Conservation (phyloP, 2,888 invertebrate genomes). For the Drosophila monieri region DNA sequence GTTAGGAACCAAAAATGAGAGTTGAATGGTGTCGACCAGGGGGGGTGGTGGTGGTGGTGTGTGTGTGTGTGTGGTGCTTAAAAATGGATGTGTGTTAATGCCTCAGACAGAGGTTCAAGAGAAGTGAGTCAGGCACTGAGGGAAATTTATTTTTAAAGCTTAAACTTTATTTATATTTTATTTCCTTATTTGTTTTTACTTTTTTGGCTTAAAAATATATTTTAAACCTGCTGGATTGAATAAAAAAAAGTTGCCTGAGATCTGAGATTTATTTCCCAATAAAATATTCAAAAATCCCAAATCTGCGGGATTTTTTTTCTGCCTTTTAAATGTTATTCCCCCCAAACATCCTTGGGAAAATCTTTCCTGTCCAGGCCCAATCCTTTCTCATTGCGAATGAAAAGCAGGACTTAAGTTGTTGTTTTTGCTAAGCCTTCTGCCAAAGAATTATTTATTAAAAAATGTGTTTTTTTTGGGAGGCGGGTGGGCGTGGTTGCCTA, state of each 20-base stretch:
- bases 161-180: too few species aligned
- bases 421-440: constrained; percentile 7
- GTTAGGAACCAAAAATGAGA: constrained; percentile 61
- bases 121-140: background rate
- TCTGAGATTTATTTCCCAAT: too few species aligned
- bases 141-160: background rate
- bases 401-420: constrained; percentile 11
- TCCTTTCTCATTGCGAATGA: constrained; percentile 7
- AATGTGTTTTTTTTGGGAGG: background rate
- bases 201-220: too few species aligned
- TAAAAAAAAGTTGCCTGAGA: too few species aligned
- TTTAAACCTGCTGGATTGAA: too few species aligned
- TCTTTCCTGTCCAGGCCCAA: constrained; percentile 1
- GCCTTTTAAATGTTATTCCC: too few species aligned
- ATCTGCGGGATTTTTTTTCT: background rate
- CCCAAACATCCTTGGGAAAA: background rate
- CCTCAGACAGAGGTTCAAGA: background rate
- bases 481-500: background rate
- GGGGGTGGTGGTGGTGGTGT: background rate
- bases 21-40: constrained; percentile 20
- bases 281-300: too few species aligned
- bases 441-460: constrained; percentile 6
- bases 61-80: constrained; percentile 7
- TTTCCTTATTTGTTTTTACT: too few species aligned
- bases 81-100: constrained; percentile 23